Evolutionary conservation across 2,888 invertebrate genomes (phyloP), one percentile per base, ranked within the genome.

Genomic region (Mythimna impura): DNA sequence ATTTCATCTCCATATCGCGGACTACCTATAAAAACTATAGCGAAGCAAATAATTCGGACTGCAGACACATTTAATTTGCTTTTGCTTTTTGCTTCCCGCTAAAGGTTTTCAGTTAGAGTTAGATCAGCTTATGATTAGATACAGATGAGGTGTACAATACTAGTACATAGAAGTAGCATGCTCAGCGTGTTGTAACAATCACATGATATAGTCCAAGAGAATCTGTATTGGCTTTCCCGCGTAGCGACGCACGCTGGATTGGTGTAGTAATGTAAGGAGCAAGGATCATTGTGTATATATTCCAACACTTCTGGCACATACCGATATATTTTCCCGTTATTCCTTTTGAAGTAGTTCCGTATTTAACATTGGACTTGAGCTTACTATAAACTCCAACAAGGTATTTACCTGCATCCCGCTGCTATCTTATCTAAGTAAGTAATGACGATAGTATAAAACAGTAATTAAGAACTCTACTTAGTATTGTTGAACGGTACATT

Each of bases 171-270:
- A 43, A 40, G 22, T 25, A 22, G 43, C 52, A 20, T 65, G 25
- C 14, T 54, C 7, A 36, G 22, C 34, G 54, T 22, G 40, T 34
- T 40, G 55, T 67, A 62, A 68, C 22, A 55, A 22, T 40, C 61
- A 9, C n/a, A 36, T 40, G 4, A 63, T 60, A 61, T 25, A 30
- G 50, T n/a, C 22, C 22, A 68, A 54, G 57, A 50, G 43, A 54
- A 40, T 50, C 10, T 30, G 58, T 30, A 60, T 73, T 62, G 55
- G 34, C 54, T 10, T 52, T 50, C 50, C 64, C 52, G 58, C 81
- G 73, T 83, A 67, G 82, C 85, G 85, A 90, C 87, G 90, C 91
- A 91, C 91, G 90, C 91, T 89, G 79, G 89, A 93, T 47, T 20
- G 17, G 7, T 17, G 93, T 90, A 86, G 86, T 82, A 81, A 80